A percentile compares a stretch with the other conserved stretches of the same genome.
Conservation (phyloP, 2,113 vertebrate genomes). For the Hemicordylus capensis region DNA sequence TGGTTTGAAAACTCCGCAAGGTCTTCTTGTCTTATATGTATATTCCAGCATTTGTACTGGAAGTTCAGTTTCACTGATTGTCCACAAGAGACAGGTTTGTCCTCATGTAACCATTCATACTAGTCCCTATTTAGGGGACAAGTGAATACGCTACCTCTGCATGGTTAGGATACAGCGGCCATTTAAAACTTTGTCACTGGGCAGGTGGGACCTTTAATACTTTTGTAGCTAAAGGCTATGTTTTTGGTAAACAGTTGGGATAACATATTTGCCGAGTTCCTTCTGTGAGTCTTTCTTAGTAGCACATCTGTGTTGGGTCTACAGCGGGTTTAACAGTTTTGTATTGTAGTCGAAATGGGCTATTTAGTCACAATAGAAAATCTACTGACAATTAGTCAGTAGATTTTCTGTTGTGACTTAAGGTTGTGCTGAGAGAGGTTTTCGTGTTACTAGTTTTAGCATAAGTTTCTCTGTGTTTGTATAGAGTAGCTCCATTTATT, state of each 20-base stretch:
- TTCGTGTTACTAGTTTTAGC: conserved; percentile 27
- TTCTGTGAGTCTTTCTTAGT: conserved; percentile 50
- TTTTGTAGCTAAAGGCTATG: too few species aligned
- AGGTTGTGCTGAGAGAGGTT: too few species aligned
- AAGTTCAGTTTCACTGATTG: too few species aligned
- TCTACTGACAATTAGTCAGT: background rate
- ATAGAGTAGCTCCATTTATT: background rate
- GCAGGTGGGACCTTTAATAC: too few species aligned
- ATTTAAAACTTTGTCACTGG: conserved; percentile 56
- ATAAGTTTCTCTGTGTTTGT: background rate
- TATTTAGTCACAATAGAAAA: too few species aligned
- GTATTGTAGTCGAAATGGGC: too few species aligned
- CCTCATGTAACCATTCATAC: too few species aligned
- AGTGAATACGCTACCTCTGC: conserved; percentile 63
- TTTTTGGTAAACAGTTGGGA: conserved; percentile 32
- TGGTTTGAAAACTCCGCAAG: conserved; percentile 67
- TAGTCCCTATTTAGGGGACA: too few species aligned
- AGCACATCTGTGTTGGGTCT: conserved; percentile 35
- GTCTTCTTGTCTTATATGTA: conserved; percentile 53
- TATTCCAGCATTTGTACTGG: too few species aligned
- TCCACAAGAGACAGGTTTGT: too few species aligned
- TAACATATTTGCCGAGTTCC: conserved; percentile 60
- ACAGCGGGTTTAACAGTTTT: background rate
- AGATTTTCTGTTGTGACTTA: background rate
- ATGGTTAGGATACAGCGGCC: conserved; percentile 57